phyloP scores from a whole-genome alignment of 2,797 vertebrate species.

The Danio kyathit region DNA sequence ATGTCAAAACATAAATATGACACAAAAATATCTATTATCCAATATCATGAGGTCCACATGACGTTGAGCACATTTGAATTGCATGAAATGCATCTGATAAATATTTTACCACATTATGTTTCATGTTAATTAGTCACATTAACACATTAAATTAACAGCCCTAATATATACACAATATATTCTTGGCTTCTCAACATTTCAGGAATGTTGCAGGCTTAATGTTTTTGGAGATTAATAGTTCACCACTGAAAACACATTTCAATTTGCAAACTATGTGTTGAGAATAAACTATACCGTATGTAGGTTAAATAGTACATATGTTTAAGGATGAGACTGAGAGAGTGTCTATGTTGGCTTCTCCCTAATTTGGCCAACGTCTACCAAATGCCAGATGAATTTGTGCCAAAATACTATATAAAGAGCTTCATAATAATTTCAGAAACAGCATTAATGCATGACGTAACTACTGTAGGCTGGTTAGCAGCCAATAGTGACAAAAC shows the following conservation, averaged over 20 bases:
- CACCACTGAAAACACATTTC: not conserved
- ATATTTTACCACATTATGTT: not conserved
- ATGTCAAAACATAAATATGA: no score
- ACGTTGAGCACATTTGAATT: no score
- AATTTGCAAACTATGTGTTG: not conserved
- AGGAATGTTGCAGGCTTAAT: not conserved
- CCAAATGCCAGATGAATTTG: not conserved
- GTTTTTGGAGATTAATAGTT: not conserved
- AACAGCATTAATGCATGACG: not conserved
- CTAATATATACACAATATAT: no score
- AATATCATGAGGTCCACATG: no score
- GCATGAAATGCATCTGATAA: no score
- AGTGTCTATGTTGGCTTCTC: conserved; percentile 1
- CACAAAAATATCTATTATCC: no score
- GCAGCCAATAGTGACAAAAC: not conserved
- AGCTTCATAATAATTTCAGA: not conserved
- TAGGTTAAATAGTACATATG: not conserved
- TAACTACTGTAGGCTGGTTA: not conserved
- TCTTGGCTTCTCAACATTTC: not conserved
- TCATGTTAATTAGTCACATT: no score
- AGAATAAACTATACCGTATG: not conserved
- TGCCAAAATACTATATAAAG: not conserved
- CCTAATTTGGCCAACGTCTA: not conserved
- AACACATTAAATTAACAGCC: no score
- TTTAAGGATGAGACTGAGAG: not conserved